Evolutionary conservation across 2,888 invertebrate genomes (phyloP).

Genomic region (Emmelina monodactyla): DNA sequence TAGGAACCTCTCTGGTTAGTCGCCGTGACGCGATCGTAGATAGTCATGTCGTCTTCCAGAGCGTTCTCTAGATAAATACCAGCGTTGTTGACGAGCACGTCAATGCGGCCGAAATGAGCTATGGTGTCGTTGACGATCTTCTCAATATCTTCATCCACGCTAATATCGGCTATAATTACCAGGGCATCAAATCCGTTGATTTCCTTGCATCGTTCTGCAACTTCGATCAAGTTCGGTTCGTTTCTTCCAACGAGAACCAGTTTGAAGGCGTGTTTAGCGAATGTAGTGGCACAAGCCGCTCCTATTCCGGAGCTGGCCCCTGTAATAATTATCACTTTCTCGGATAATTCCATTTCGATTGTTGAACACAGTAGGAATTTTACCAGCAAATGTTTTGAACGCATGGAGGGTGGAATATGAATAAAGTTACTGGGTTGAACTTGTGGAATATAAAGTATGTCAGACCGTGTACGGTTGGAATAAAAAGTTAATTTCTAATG

Average conservation of each 20-base stretch:
- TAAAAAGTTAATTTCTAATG: too few relatives aligned
- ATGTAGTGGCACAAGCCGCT: constrained; percentile 33
- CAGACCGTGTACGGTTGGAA: too few relatives aligned
- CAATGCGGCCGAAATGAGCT: constrained; percentile 28
- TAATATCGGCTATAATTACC: constrained; percentile 35
- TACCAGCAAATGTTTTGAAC: too few relatives aligned
- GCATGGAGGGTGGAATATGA: too few relatives aligned
- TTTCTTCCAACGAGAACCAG: constrained; percentile 38
- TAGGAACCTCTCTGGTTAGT: constrained; percentile 42
- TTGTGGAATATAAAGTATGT: too few relatives aligned
- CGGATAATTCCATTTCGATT: constrained; percentile 33
- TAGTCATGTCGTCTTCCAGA: constrained; percentile 23
- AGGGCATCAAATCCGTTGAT: constrained; percentile 28
- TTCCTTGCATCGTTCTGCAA: constrained; percentile 30
- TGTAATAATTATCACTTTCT: constrained; percentile 45
- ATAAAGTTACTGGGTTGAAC: too few relatives aligned
- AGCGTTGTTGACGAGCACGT: constrained; percentile 43
- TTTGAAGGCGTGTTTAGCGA: constrained; percentile 33
- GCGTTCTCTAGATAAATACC: constrained; percentile 28
- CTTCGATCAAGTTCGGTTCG: constrained; percentile 28
- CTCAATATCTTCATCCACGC: constrained; percentile 27
- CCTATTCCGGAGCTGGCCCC: constrained; percentile 52
- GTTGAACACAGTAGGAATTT: too few relatives aligned
- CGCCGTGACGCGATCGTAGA: constrained; percentile 32
- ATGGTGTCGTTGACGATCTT: constrained; percentile 33